These are phyloP conservation scores for Cyanocitta stelleri DNA, from an alignment of 2,113 vertebrate genomes.

Conservation along the genomic window DNA sequence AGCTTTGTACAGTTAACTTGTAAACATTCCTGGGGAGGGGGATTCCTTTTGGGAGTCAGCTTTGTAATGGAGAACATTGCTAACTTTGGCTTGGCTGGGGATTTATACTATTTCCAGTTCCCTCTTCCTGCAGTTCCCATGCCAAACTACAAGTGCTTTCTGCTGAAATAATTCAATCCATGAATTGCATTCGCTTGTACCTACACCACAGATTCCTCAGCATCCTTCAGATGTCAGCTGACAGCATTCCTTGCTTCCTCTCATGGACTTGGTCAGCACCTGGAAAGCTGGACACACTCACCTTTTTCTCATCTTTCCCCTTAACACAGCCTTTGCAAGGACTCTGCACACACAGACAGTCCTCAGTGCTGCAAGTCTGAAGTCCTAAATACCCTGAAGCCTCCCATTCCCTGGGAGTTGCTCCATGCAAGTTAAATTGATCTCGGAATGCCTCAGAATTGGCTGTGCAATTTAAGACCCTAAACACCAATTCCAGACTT, in stretches of 20 bases:
- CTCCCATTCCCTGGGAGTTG: not conserved
- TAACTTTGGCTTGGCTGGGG: not conserved
- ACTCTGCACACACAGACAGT: not conserved
- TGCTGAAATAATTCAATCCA: not conserved
- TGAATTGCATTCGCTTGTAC: not conserved
- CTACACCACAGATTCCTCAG: not conserved
- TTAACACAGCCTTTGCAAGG: not conserved
- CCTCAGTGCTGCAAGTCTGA: not conserved
- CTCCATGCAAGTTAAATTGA: not conserved
- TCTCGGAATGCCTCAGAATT: fast-evolving
- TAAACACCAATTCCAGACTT: not conserved
- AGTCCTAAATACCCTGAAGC: not conserved
- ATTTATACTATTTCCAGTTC: not conserved
- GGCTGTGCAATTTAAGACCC: not conserved
- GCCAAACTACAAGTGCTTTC: not conserved
- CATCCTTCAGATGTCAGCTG: not conserved
- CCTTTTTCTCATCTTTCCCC: not conserved
- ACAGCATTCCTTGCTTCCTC: not conserved
- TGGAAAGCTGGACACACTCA: not conserved
- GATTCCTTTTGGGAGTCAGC: not conserved
- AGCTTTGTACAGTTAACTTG: not conserved
- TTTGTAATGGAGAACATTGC: not conserved
- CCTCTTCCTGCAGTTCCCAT: not conserved
- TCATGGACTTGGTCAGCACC: not conserved
- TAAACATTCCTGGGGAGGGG: not conserved